Percentiles rank a stretch among this genome's conserved stretches.
phyloP scores from a whole-genome alignment of 2,888 invertebrate species.

The Caenorhabditis auriculariae region DNA sequence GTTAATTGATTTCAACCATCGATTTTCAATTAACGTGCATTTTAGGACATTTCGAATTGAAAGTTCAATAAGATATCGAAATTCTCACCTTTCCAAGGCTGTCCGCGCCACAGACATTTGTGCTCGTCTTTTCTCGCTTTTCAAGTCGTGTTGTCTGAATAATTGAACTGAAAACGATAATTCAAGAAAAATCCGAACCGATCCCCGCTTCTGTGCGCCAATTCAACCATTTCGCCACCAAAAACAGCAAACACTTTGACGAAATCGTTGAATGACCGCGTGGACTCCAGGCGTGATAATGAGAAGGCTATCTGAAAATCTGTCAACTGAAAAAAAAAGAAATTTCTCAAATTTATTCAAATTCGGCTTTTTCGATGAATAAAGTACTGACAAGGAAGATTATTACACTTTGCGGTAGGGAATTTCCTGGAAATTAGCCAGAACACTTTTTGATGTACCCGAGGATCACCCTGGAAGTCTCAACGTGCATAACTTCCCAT shows the following conservation, averaged over 20 bases:
- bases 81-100: slow-evolving; percentile 70
- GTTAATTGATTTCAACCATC: too few species aligned
- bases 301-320: slow-evolving; percentile 66
- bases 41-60: background rate
- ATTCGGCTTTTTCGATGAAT: too few species aligned
- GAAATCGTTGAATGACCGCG: slow-evolving; percentile 79
- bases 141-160: slow-evolving; percentile 70
- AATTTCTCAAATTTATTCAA: too few species aligned
- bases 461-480: too few species aligned
- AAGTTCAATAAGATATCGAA: too few species aligned
- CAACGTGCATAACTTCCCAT: too few species aligned
- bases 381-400: too few species aligned
- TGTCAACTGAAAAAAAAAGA: too few species aligned
- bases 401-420: too few species aligned
- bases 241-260: slow-evolving; percentile 97
- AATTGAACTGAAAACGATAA: background rate
- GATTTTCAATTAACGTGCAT: background rate
- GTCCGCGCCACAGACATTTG: slow-evolving; percentile 95
- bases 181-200: slow-evolving; percentile 71
- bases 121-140: slow-evolving; percentile 86
- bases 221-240: slow-evolving; percentile 96
- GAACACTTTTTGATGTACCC: too few species aligned
- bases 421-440: too few species aligned
- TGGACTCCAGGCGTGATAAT: slow-evolving; percentile 67
- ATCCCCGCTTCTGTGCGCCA: slow-evolving; percentile 87